phyloP scores from a whole-genome alignment of 2,888 invertebrate genomes.

The Cephus nigrinus region DNA sequence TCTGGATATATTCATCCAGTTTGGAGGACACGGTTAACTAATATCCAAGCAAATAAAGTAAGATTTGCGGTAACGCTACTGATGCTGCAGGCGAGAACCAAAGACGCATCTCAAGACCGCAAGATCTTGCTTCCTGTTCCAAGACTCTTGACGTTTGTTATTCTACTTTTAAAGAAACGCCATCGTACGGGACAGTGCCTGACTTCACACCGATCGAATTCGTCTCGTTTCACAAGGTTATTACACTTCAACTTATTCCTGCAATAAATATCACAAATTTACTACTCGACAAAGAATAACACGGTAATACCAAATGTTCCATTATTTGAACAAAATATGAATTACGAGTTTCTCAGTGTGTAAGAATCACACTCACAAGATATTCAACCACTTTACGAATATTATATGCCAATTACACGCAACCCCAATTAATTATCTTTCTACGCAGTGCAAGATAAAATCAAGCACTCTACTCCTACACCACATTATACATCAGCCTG shows the following conservation, averaged over 20 bases:
- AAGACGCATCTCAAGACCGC: slow-evolving; percentile 44
- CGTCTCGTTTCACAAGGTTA: not conserved
- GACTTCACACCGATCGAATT: not conserved
- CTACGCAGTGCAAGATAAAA: not conserved
- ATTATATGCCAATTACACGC: not conserved
- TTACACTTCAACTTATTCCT: not conserved
- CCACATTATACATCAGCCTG: not conserved
- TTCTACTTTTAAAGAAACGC: not conserved
- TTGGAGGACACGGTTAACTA: slow-evolving; percentile 35
- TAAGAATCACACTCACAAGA: not conserved
- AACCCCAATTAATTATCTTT: not conserved
- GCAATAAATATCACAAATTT: not conserved
- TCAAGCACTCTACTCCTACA: not conserved
- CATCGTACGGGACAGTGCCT: not conserved
- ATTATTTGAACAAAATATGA: not conserved
- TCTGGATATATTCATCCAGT: not conserved
- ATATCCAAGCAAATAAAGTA: slow-evolving; percentile 44
- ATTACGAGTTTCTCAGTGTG: not conserved
- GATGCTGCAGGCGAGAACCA: slow-evolving; percentile 35
- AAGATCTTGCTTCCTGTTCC: slow-evolving; percentile 44
- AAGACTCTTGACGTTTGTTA: slow-evolving; percentile 34
- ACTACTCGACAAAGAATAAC: not conserved
- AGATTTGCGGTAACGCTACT: slow-evolving; percentile 36
- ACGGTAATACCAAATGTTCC: not conserved
- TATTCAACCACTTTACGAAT: not conserved